Evolutionary conservation across 1,140 invertebrate genomes (phyloP).

Genomic region (Cyphomyrmex costatus): DNA sequence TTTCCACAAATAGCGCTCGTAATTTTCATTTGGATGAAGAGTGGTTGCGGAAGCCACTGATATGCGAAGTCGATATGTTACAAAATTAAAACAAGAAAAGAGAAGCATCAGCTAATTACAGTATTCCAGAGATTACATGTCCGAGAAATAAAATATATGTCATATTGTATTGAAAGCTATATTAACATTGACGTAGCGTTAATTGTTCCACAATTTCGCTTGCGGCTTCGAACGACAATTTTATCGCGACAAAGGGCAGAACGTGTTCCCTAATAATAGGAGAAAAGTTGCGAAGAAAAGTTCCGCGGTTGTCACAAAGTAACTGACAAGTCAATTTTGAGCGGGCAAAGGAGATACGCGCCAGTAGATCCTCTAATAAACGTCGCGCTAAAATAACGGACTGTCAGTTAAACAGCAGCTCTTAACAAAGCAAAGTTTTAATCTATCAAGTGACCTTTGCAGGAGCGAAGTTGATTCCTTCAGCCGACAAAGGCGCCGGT

Average conservation of each 20-base stretch:
- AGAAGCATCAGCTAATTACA: background rate
- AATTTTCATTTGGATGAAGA: background rate
- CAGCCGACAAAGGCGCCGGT: background rate
- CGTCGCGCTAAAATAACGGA: slow-evolving; percentile 57
- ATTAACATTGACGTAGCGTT: background rate
- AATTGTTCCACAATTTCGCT: background rate
- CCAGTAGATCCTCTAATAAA: slow-evolving; percentile 50
- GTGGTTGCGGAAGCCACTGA: background rate
- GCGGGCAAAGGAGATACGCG: slow-evolving; percentile 15
- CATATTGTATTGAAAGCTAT: background rate
- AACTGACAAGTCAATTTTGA: slow-evolving; percentile 64
- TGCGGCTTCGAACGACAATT: slow-evolving; percentile 16
- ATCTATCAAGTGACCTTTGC: slow-evolving; percentile 57
- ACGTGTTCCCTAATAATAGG: background rate
- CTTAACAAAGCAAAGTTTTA: slow-evolving; percentile 61
- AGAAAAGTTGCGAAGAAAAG: slow-evolving; percentile 38
- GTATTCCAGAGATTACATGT: background rate
- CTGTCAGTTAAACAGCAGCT: slow-evolving; percentile 49
- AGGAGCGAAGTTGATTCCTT: slow-evolving; percentile 21
- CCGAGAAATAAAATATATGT: background rate
- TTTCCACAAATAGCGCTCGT: background rate
- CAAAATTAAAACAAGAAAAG: background rate
- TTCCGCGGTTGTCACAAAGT: slow-evolving; percentile 42
- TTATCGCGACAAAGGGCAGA: slow-evolving; percentile 7
- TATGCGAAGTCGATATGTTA: background rate